These are phyloP conservation scores for Aphrophora alni DNA, from an alignment of 2,888 invertebrate species.

Conservation along the genomic window DNA sequence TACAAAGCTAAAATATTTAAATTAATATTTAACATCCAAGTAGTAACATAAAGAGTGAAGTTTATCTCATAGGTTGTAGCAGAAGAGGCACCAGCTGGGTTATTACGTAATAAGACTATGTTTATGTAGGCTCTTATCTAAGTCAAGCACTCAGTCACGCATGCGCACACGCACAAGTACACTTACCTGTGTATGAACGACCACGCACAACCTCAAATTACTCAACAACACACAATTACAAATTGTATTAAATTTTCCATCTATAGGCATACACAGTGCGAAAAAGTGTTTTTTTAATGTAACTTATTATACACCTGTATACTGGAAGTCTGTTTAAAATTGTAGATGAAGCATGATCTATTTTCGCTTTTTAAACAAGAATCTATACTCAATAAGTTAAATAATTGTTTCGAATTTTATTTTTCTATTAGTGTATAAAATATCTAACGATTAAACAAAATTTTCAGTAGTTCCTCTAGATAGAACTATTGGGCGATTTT, in stretches of 20 bases:
- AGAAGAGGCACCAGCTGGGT: neutral
- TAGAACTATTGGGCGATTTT: too few relatives aligned
- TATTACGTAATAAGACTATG: neutral
- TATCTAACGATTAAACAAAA: too few relatives aligned
- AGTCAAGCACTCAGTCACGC: neutral
- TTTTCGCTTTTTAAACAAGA: too few relatives aligned
- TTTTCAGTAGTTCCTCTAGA: too few relatives aligned
- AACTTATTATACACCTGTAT: too few relatives aligned
- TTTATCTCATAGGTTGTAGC: neutral
- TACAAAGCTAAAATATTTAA: too few relatives aligned
- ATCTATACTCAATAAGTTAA: too few relatives aligned
- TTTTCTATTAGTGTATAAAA: too few relatives aligned
- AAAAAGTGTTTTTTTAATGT: neutral
- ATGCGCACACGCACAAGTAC: neutral
- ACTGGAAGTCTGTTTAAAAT: too few relatives aligned
- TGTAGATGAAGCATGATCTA: too few relatives aligned
- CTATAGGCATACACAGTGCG: neutral
- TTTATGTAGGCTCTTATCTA: neutral
- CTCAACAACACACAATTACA: neutral
- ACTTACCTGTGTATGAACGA: neutral
- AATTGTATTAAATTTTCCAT: neutral
- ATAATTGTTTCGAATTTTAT: too few relatives aligned
- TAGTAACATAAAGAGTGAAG: neutral
- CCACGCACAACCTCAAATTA: neutral
- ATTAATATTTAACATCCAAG: neutral